Evolutionary conservation across 1,140 invertebrate genomes (phyloP), one percentile per base, ranked within the genome.

Genomic region (Neodiprion virginianus): DNA sequence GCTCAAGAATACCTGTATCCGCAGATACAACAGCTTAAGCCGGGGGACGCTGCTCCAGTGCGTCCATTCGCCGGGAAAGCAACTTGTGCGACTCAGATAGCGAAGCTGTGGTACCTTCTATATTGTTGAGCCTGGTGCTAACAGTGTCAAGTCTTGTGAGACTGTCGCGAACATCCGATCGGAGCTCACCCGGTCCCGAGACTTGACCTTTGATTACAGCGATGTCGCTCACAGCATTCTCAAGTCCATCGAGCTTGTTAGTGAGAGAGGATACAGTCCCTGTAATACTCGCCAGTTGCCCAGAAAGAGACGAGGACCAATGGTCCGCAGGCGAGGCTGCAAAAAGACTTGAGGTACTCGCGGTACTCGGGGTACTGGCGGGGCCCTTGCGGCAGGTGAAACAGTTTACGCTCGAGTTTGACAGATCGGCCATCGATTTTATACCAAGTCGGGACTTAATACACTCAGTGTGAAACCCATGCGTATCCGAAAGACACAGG

Each of bases 391-490:
- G 5, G 17, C 68, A 69, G 11, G 17, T 7, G 17, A 21, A 69
- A 21, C 68, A 69, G 68, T 14, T 69, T 9, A 69, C 68, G 28
- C 7, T 28, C 21, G 11, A 48, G 21, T 28, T 69, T 7, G 68
- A 0, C 23, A 69, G 68, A 47, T 69, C 68, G 17, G 68, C 68
- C 68, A 69, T 69, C 7, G 68, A 21, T 5, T 11, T 14, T 7
- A 69, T 69, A 28, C 17, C 17, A 7, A 69, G 68, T n/a, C 68
- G 12, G 48, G 9, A 47, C 68, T 69, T 69, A 48, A 69, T 23
- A n/a, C 68, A 69, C 40, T 17, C 68, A 8, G 28, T 69, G 17
- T 69, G 68, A 28, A 69, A 69, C 40, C 68, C 68, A 28, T 69
- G 68, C 7, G n/a, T 28, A 8, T 69, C 68, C 7, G 48, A 11